phyloP scores from a whole-genome alignment of 1,140 invertebrate genomes.

The Xylocopa sonorina region DNA sequence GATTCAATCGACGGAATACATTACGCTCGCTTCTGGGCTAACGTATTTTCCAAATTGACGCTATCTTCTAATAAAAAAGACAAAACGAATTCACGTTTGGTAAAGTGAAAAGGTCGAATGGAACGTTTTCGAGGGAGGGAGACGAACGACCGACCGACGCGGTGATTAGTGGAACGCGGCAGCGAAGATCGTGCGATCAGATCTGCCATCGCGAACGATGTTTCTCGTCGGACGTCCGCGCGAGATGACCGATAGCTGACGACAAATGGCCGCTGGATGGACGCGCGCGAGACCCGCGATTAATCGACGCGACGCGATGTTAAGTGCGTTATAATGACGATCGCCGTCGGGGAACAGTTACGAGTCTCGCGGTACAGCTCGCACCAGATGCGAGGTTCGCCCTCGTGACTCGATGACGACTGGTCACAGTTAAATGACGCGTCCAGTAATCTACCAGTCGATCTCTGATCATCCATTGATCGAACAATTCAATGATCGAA shows the following conservation, averaged over 20 bases:
- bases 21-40: too few relatives aligned
- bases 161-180: too few relatives aligned
- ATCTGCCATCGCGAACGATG: too few relatives aligned
- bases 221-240: neutral
- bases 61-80: too few relatives aligned
- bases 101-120: too few relatives aligned
- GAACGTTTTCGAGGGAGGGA: too few relatives aligned
- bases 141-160: too few relatives aligned
- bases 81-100: too few relatives aligned
- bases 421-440: constrained; percentile 15
- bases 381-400: neutral
- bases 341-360: constrained; percentile 16
- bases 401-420: constrained; percentile 32
- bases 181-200: too few relatives aligned
- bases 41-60: too few relatives aligned
- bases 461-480: neutral
- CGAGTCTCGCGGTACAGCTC: constrained; percentile 14
- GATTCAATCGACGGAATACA: neutral
- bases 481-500: too few relatives aligned
- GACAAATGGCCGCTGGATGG: constrained; percentile 20
- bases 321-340: constrained; percentile 34
- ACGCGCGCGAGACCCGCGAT: constrained; percentile 8
- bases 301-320: constrained; percentile 27
- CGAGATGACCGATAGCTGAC: neutral
- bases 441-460: neutral